Conservation (phyloP, 2,797 vertebrate species). For the Manis pentadactyla region DNA sequence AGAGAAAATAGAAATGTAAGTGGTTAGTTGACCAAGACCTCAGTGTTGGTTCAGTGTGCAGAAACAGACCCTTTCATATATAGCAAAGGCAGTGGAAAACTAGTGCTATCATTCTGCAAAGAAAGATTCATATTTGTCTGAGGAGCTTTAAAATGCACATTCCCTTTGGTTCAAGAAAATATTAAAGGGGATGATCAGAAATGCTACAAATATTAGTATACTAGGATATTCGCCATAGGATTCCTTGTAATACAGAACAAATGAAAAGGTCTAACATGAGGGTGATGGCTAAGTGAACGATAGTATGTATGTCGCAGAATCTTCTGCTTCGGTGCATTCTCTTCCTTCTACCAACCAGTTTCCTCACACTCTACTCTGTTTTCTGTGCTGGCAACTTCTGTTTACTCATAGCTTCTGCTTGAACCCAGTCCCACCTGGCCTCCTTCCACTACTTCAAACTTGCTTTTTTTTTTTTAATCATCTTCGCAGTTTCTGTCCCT, state of each 20-base stretch:
- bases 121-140: background rate
- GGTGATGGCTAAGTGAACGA: background rate
- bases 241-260: conserved; percentile 7
- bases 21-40: background rate
- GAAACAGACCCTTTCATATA: background rate
- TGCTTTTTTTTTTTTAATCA: background rate
- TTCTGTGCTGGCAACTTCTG: background rate
- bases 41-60: background rate
- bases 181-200: conserved; percentile 12
- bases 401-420: no score
- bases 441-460: background rate
- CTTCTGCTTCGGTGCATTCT: background rate
- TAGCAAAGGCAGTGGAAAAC: background rate
- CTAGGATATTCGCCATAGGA: background rate
- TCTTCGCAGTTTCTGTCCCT: background rate
- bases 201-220: background rate
- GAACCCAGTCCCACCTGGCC: background rate
- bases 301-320: fast-evolving
- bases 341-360: background rate
- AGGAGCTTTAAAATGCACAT: conserved; percentile 16
- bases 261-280: background rate
- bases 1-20: background rate
- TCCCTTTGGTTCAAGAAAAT: background rate
- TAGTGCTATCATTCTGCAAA: background rate
- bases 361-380: fast-evolving